phyloP scores from a whole-genome alignment of 1,140 invertebrate genomes.

The Dysdera silvatica region DNA sequence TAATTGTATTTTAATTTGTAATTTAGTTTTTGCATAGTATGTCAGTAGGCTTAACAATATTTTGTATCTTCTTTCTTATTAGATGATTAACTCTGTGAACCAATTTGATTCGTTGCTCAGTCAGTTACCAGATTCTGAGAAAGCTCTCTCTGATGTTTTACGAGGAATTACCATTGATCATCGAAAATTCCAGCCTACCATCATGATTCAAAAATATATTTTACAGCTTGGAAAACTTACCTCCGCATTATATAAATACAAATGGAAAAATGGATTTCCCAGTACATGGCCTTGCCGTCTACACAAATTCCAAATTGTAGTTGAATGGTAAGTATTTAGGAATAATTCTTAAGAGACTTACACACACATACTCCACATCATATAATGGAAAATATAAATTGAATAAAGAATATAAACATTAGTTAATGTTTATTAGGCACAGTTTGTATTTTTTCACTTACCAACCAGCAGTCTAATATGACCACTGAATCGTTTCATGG shows the following conservation, averaged over 20 bases:
- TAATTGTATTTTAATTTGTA: too few relatives aligned
- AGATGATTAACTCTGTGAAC: conserved; percentile 66
- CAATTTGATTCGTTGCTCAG: conserved; percentile 62
- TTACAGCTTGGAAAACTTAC: conserved; percentile 68
- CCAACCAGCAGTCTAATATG: too few relatives aligned
- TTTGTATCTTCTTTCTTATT: conserved; percentile 32
- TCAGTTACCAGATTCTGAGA: conserved; percentile 71
- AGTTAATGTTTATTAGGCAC: too few relatives aligned
- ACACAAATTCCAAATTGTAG: conserved; percentile 70
- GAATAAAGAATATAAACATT: too few relatives aligned
- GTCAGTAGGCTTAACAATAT: not conserved
- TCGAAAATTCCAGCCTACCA: conserved; percentile 81
- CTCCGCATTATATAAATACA: conserved; percentile 71
- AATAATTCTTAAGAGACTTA: too few relatives aligned
- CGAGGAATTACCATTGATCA: conserved; percentile 34
- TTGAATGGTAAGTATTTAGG: conserved; percentile 75
- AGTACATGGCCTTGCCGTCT: conserved; percentile 60
- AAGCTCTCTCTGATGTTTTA: conserved; percentile 56
- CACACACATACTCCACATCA: too few relatives aligned
- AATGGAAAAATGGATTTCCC: conserved; percentile 60
- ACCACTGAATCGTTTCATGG: too few relatives aligned
- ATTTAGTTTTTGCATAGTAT: too few relatives aligned
- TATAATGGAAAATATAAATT: too few relatives aligned
- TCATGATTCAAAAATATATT: conserved; percentile 73
- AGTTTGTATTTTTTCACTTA: too few relatives aligned